Evolutionary conservation across 2,797 vertebrate species (phyloP).

Genomic region (Buphagus erythrorhynchus): DNA sequence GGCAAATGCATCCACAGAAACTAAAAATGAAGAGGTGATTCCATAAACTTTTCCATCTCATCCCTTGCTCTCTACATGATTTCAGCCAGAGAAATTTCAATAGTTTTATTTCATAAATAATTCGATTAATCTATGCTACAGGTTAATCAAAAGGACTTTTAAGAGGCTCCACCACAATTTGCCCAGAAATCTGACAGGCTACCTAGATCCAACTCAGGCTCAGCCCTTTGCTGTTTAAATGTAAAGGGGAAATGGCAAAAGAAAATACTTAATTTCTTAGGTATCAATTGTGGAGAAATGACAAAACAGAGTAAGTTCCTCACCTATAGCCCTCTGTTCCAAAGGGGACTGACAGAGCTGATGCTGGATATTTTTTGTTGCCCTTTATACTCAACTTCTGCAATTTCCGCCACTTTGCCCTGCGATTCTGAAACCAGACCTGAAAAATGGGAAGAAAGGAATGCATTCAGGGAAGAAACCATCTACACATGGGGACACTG

Average conservation of each 20-base stretch:
- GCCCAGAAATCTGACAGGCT: neutral
- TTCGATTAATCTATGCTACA: neutral
- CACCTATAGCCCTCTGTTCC: neutral
- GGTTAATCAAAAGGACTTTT: neutral
- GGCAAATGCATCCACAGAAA: neutral
- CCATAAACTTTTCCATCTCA: neutral
- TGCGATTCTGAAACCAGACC: constrained; percentile 98
- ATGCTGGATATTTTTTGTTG: constrained; percentile 16
- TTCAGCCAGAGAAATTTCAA: neutral
- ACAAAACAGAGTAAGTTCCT: neutral
- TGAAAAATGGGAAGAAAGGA: constrained; percentile 40
- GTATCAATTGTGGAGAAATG: neutral
- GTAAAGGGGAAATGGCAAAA: neutral
- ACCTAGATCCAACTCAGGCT: neutral
- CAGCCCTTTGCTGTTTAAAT: neutral
- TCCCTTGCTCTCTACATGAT: neutral
- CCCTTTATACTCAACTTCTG: constrained; percentile 77
- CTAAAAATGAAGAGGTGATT: neutral
- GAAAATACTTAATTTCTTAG: neutral
- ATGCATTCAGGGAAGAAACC: neutral
- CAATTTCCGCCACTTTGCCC: constrained; percentile 92
- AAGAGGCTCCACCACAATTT: neutral
- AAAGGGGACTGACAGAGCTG: neutral
- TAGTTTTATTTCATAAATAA: neutral
- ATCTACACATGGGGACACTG: neutral